Conservation (phyloP, 2,113 vertebrate genomes). For the Geococcyx californianus region DNA sequence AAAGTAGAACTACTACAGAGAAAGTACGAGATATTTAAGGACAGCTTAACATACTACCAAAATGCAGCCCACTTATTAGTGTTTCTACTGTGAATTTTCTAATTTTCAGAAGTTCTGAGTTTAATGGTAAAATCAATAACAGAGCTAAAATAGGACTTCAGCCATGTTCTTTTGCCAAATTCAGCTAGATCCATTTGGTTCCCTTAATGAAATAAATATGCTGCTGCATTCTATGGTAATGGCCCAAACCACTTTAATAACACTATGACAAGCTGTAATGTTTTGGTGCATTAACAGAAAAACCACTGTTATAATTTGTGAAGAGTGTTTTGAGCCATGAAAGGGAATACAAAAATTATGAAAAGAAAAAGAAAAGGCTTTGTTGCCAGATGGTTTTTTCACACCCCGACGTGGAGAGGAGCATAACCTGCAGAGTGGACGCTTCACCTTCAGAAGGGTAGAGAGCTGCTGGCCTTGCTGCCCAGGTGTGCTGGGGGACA, state of each 20-base stretch:
- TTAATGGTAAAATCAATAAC: background rate
- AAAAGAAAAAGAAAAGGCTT: background rate
- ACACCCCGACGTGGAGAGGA: background rate
- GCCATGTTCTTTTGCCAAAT: constrained; percentile 19
- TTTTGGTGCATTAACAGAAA: background rate
- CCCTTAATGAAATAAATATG: constrained; percentile 32
- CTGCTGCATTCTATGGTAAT: constrained; percentile 8
- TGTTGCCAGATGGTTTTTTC: background rate
- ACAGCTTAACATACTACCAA: background rate
- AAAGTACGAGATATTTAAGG: background rate
- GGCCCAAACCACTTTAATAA: constrained; percentile 16
- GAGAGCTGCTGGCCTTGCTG: background rate
- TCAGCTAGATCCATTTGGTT: constrained; percentile 24
- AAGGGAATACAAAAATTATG: background rate
- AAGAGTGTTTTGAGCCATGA: background rate
- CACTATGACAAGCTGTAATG: background rate
- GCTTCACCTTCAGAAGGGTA: background rate
- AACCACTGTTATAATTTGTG: background rate
- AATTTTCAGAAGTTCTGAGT: background rate
- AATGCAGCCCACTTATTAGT: background rate
- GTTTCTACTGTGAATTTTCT: background rate
- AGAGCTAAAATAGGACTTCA: constrained; percentile 1
- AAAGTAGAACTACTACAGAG: background rate
- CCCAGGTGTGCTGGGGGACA: background rate
- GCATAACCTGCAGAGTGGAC: background rate